These are phyloP conservation scores for Arothron firmamentum DNA, from an alignment of 2,113 vertebrate genomes.

Conservation along the genomic window DNA sequence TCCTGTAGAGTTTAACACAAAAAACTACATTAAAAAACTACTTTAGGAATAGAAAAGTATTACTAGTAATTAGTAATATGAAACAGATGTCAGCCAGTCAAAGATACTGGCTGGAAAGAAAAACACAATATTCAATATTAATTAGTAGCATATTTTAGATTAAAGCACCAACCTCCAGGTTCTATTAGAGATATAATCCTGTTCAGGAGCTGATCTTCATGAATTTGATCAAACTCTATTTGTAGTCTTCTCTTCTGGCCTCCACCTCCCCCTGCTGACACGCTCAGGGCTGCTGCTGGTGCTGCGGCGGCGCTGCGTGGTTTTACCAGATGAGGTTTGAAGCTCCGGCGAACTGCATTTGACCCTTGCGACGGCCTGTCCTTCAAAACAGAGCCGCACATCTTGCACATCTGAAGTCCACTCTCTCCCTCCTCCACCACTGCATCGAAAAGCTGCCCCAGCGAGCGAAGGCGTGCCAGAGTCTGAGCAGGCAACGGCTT, in stretches of 20 bases:
- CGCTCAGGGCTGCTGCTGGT: background rate
- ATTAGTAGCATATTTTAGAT: background rate
- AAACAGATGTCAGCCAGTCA: too few relatives aligned
- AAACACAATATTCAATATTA: too few relatives aligned
- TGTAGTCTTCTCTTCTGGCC: slow-evolving; percentile 76
- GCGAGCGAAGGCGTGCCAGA: slow-evolving; percentile 77
- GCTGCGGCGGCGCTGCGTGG: slow-evolving; percentile 26
- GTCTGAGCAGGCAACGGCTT: slow-evolving; percentile 83
- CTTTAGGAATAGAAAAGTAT: background rate
- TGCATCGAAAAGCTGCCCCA: slow-evolving; percentile 63
- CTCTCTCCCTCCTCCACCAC: slow-evolving; percentile 51
- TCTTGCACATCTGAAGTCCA: slow-evolving; percentile 67
- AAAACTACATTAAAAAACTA: background rate
- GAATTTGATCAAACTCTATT: slow-evolving; percentile 83
- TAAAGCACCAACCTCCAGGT: slow-evolving; percentile 70
- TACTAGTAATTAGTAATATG: too few relatives aligned
- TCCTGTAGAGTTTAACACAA: slow-evolving; percentile 39
- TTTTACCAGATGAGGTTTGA: slow-evolving; percentile 52
- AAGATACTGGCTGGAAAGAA: too few relatives aligned
- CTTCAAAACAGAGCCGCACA: slow-evolving; percentile 77
- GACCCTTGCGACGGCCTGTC: slow-evolving; percentile 47
- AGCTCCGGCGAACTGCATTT: slow-evolving; percentile 30
- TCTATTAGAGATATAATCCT: slow-evolving; percentile 87
- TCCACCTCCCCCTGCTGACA: slow-evolving; percentile 32
- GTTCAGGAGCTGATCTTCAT: slow-evolving; percentile 83